These are phyloP conservation scores for Ceryle rudis DNA, from an alignment of 2,797 vertebrate genomes.

Conservation along the genomic window DNA sequence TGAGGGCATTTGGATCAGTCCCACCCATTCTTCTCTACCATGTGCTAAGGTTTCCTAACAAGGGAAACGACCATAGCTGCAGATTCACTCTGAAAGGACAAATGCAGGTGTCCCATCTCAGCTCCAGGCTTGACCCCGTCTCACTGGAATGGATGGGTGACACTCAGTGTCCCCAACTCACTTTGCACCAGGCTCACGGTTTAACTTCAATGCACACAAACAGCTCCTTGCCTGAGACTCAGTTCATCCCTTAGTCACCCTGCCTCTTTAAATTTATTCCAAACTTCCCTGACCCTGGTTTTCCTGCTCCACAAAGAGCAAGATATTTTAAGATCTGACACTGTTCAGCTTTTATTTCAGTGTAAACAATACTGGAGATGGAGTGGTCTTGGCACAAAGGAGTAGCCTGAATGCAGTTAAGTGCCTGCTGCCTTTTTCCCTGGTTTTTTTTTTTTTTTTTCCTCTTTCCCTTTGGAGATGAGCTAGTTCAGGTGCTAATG, in stretches of 20 bases:
- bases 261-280: constrained; percentile 61
- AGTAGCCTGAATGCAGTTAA: constrained; percentile 20
- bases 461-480: not conserved
- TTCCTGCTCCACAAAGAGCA: constrained; percentile 59
- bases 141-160: rapidly evolving
- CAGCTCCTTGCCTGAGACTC: not conserved
- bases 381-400: constrained; percentile 60
- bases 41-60: not conserved
- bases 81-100: not conserved
- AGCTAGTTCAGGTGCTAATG: constrained; percentile 1
- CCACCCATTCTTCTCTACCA: not conserved
- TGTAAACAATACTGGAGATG: constrained; percentile 60
- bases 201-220: not conserved
- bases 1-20: not conserved
- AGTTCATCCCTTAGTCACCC: not conserved
- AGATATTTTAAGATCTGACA: constrained; percentile 72
- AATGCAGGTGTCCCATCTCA: not conserved
- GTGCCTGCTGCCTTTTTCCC: not conserved
- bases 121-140: not conserved
- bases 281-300: constrained; percentile 62
- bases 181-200: not conserved
- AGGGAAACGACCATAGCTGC: not conserved
- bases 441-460: not conserved
- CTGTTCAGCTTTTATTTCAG: constrained; percentile 65
- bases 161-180: not conserved